Base-by-base conservation (phyloP, 1,140 invertebrate species). In the Caenorhabditis briggsae region DNA sequence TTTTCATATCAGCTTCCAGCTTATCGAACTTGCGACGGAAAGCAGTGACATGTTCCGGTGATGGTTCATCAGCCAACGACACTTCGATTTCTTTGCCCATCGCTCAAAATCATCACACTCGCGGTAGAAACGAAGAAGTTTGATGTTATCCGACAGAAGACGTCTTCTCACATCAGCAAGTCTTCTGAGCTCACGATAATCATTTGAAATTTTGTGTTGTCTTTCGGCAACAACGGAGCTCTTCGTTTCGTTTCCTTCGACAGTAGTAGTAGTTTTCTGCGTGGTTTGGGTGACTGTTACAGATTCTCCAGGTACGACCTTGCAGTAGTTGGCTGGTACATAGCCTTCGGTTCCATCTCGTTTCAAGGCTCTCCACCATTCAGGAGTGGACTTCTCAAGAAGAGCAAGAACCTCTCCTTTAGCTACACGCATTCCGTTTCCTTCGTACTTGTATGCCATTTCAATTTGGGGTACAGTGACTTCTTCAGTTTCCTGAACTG, bases 281-380 rank as follows among this genome's bases (percentile, higher is more conserved):
- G 58, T 61, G n/a, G 48, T 85, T 84, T 93, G 93, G 18, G 90
- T 93, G 9, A 93, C 95, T 0, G 95, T 95, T 8, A 96, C 95
- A 86, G 2, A 90, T 96, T 95, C 0, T 96, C 96, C 88, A 97
- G 96, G 85, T 64, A 98, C 95, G 93, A 98, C 96, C 43, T 95
- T 95, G 0, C 99, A 96, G 93, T 99, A 99, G 93, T 98, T 98
- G 0, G 97, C 97, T 0, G 98, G 98, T 2, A 98, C 97, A 93
- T 98, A 99, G 14, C 97, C 97, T 91, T 98, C 97, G 6, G 85
- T 82, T 0, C 97, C 96, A 91, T 96, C 96, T 0, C 95, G 94
- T 93, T 97, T 98, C 16, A 97, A 94, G 6, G 98, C 96, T 90
- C 96, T 96, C 98, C 98, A 99, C 97, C 98, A 99, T 93, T 99